Evolutionary conservation across 23 tunicate genomes (phyloP), one percentile per base, ranked within the genome.

Genomic region (Styela clava): DNA sequence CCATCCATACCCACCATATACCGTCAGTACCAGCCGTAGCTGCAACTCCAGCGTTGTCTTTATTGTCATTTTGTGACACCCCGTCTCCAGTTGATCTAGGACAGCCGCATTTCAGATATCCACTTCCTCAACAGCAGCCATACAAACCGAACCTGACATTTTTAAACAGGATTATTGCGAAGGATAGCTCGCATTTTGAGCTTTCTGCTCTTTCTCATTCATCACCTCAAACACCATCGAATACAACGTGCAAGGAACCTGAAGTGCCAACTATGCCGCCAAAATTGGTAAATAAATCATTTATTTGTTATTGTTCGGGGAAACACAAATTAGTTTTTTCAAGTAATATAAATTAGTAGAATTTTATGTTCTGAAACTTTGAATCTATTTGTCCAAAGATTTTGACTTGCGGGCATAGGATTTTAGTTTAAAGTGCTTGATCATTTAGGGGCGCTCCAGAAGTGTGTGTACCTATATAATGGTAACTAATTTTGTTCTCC

Each of bases 41-140:
- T 65, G 81, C 81, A 21, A 16, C 81, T 22, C 35, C 81, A 20
- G 24, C 37, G 16, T 76, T 56, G 1, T 27, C 37, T 36, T 27
- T 76, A 52, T 76, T 56, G 26, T 22, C 81, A 52, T 76, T 33
- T 27, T 76, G 81, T 56, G 81, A 76, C 81, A 37, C 81, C 18
- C 81, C 64, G 9, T 35, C 81, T 19, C 44, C 81, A 23, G 19
- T 52, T 52, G 81, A 76, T 29, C 33, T 76, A 18, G 64, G 65
- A 23, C 81, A 76, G 64, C 27, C 81, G 31, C 81, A 76, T 56
- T 76, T 76, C 44, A 64, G 81, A 1, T 76, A 32, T 56, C 88
- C 33, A 44, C 65, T 64, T 72, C 97, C 85, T 70, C 91, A 28
- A 52, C 81, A 76, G 26, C 81, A 76, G 63, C 62, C 62, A 23